Percentiles rank a stretch among this genome's conserved stretches.
These are phyloP conservation scores for Ictalurus punctatus DNA, from an alignment of 2,113 vertebrate species.

Conservation along the genomic window DNA sequence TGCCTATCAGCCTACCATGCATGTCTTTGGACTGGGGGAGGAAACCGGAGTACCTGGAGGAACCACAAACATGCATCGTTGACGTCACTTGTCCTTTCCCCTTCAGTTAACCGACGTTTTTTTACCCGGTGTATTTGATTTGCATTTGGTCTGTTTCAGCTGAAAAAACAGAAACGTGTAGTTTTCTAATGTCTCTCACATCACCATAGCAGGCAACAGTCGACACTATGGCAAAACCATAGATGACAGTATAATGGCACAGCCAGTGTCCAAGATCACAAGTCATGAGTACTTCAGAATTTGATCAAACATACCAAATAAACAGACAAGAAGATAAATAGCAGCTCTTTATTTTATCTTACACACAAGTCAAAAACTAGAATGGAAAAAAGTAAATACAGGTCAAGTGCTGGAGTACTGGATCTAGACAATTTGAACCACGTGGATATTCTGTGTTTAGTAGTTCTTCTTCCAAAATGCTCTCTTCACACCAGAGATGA, in stretches of 20 bases:
- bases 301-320: not conserved
- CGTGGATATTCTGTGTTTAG: not conserved
- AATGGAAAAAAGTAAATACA: conserved; percentile 23
- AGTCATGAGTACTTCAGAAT: no score
- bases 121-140: not conserved
- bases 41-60: no score
- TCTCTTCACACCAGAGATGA: conserved; percentile 67
- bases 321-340: conserved; percentile 38
- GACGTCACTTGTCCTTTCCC: not conserved
- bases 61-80: no score
- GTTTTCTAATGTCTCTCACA: not conserved
- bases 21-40: no score
- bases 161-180: not conserved
- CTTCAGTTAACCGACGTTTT: not conserved
- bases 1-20: no score
- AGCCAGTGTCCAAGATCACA: not conserved
- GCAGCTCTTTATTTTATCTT: conserved; percentile 54
- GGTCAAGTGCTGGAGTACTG: conserved; percentile 26
- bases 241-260: no score
- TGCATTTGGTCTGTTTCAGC: not conserved
- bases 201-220: not conserved
- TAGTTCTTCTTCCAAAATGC: conserved; percentile 24
- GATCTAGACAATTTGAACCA: not conserved
- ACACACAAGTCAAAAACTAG: conserved; percentile 56
- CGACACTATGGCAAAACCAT: not conserved